These are phyloP conservation scores for Poecilia picta DNA, from an alignment of 2,797 vertebrate genomes.

Conservation along the genomic window DNA sequence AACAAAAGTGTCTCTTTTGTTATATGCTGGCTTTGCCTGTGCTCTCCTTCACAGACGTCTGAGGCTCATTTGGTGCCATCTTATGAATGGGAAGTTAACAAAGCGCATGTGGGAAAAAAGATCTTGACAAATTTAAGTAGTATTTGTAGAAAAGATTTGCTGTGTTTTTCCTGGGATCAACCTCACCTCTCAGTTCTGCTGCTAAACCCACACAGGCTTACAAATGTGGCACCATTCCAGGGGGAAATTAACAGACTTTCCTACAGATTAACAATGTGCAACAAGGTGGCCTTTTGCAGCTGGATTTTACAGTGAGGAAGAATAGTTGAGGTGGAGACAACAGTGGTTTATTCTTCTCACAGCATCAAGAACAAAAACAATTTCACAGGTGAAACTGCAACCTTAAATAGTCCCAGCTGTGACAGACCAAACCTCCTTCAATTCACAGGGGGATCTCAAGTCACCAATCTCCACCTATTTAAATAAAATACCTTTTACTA, in stretches of 20 bases:
- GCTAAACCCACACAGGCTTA: neutral
- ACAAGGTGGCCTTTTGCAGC: too few species aligned
- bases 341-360: too few species aligned
- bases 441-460: too few species aligned
- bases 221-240: neutral
- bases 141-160: neutral
- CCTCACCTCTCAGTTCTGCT: neutral
- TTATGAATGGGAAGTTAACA: neutral
- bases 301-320: too few species aligned
- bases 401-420: too few species aligned
- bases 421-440: too few species aligned
- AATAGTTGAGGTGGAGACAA: too few species aligned
- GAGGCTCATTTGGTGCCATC: neutral
- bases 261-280: neutral
- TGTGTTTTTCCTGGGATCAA: neutral
- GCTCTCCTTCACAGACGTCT: neutral
- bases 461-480: too few species aligned
- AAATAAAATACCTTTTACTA: too few species aligned
- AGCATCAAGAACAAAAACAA: too few species aligned
- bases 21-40: neutral
- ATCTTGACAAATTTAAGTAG: neutral
- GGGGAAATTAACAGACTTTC: neutral
- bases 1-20: neutral
- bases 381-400: too few species aligned
- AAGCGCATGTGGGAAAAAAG: neutral